phyloP scores from a whole-genome alignment of 2,888 invertebrate species.

The Galerucella nymphaeae region DNA sequence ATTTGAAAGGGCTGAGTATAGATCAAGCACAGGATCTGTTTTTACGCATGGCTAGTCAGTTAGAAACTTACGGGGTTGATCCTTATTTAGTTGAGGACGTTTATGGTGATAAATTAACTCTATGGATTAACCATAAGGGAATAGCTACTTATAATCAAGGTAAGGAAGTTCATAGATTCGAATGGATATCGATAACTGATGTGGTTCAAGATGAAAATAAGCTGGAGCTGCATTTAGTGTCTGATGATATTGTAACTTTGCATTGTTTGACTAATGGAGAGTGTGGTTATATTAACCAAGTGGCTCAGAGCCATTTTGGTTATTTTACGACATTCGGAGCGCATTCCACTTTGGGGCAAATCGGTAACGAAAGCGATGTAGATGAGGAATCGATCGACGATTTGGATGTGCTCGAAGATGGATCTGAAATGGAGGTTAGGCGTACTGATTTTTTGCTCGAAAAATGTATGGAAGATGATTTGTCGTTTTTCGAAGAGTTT shows the following conservation, averaged over 20 bases:
- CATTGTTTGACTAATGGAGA: conserved; percentile 44
- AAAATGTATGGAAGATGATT: background rate
- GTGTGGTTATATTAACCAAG: conserved; percentile 46
- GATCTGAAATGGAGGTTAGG: background rate
- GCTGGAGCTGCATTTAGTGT: conserved; percentile 35
- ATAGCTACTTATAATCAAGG: conserved; percentile 39
- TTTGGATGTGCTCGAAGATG: background rate
- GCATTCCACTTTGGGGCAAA: conserved; percentile 35
- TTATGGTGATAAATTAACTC: conserved; percentile 36
- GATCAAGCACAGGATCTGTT: conserved; percentile 47
- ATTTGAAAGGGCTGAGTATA: conserved; percentile 39
- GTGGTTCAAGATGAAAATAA: conserved; percentile 41
- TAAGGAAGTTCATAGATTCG: conserved; percentile 32
- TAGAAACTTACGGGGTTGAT: conserved; percentile 49
- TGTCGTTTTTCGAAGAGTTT: background rate
- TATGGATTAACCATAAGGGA: conserved; percentile 49
- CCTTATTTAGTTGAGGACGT: conserved; percentile 43
- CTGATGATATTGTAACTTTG: conserved; percentile 35
- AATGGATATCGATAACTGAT: conserved; percentile 45
- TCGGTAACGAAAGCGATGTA: conserved; percentile 32
- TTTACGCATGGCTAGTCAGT: conserved; percentile 47
- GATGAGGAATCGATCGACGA: conserved; percentile 12
- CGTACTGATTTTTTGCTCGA: background rate
- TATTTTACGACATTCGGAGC: conserved; percentile 43
- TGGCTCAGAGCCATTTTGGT: conserved; percentile 42